A percentile compares a stretch with the other conserved stretches of the same genome.
These are phyloP conservation scores for Macropus fuliginosus DNA, from an alignment of 2,797 vertebrate species.

Conservation along the genomic window DNA sequence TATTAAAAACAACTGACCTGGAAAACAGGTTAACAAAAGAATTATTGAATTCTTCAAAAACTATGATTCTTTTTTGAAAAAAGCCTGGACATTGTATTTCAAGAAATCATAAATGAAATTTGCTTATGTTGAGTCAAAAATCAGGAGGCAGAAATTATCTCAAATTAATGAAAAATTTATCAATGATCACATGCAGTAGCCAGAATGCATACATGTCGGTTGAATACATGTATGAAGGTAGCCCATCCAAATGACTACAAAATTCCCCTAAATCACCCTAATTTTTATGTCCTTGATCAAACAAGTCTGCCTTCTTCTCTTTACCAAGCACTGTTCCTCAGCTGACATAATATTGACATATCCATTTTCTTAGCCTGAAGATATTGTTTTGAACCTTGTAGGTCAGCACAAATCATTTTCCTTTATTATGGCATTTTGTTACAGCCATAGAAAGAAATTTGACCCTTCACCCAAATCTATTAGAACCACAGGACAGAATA, in stretches of 20 bases:
- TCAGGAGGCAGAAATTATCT: not conserved
- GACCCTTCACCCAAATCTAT: not conserved
- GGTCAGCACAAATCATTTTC: not conserved
- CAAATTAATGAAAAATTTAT: not conserved
- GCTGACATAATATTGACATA: not conserved
- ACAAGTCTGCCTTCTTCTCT: not conserved
- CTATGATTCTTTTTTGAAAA: not conserved
- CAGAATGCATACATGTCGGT: not conserved
- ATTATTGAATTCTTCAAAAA: not conserved
- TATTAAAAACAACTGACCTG: not conserved
- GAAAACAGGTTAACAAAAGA: not conserved
- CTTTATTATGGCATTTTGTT: not conserved
- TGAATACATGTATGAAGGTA: not conserved
- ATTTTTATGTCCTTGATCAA: not conserved
- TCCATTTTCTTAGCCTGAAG: not conserved
- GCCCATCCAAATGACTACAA: not conserved
- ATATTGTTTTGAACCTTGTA: not conserved
- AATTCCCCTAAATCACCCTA: not conserved
- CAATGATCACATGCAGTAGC: not conserved
- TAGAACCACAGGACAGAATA: not conserved
- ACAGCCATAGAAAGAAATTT: not conserved
- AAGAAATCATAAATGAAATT: not conserved
- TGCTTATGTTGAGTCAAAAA: not conserved
- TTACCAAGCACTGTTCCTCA: not conserved
- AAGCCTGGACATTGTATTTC: not conserved